Evolutionary conservation across 2,113 vertebrate species (phyloP).

Genomic region (Phylloscopus trochilus): DNA sequence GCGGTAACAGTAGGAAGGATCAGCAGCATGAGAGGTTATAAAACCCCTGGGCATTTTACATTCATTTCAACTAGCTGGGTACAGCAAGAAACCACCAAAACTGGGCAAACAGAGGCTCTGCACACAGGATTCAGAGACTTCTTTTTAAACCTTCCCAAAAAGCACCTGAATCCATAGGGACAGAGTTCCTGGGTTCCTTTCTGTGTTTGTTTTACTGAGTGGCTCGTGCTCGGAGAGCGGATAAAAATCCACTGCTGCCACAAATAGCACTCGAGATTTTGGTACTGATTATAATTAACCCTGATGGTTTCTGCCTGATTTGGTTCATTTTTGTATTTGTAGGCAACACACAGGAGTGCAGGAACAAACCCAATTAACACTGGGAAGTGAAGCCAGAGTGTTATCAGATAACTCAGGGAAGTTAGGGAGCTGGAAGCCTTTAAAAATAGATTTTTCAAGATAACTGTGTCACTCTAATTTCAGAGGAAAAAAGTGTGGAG

Average conservation of each 20-base stretch:
- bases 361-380: neutral
- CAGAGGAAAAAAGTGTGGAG: neutral
- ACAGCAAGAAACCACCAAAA: neutral
- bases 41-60: neutral
- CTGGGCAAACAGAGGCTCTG: neutral
- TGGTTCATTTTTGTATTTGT: neutral
- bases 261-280: neutral
- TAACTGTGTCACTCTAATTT: neutral
- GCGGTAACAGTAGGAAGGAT: neutral
- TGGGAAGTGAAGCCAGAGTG: neutral
- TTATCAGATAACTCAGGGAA: neutral
- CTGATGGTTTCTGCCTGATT: neutral
- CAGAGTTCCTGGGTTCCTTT: neutral
- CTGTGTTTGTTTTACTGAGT: neutral
- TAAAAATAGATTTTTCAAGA: neutral
- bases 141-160: fast-evolving
- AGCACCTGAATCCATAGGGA: neutral
- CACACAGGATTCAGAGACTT: fast-evolving
- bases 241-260: neutral
- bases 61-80: neutral
- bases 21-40: neutral
- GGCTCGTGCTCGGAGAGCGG: neutral
- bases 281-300: neutral
- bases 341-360: neutral
- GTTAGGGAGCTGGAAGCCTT: neutral